phyloP scores from a whole-genome alignment of 2,113 vertebrate genomes.

The Rhodinocichla rosea region DNA sequence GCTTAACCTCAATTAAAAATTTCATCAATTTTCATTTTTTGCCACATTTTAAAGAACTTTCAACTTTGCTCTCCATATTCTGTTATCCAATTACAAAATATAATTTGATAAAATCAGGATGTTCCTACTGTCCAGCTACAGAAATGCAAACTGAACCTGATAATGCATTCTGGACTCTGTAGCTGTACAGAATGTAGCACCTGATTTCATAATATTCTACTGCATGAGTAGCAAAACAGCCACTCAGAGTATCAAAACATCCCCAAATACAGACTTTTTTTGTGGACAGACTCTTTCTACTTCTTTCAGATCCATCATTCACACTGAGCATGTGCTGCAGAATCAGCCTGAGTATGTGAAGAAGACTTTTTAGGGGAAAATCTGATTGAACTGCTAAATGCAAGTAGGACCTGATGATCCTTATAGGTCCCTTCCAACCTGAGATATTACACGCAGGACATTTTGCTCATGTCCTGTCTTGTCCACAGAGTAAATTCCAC shows the following conservation, averaged over 20 bases:
- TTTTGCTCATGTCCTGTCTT: background rate
- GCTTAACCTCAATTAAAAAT: background rate
- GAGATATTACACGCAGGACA: background rate
- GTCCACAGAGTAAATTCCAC: background rate
- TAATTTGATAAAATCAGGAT: background rate
- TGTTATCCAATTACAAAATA: background rate
- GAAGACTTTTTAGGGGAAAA: background rate
- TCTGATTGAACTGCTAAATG: background rate
- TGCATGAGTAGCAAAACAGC: background rate
- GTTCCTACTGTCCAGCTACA: background rate
- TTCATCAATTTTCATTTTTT: background rate
- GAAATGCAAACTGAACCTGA: background rate
- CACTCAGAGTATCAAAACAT: background rate
- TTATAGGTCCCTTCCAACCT: background rate
- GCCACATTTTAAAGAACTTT: background rate
- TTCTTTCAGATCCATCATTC: background rate
- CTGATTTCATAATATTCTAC: background rate
- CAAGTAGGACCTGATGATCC: background rate
- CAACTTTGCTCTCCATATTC: background rate
- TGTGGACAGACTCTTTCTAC: background rate
- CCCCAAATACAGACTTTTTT: background rate
- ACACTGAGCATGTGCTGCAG: background rate
- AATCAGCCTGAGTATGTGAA: background rate
- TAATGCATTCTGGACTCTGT: background rate
- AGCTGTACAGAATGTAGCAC: background rate